These are phyloP conservation scores for Tolypeutes matacus DNA, from an alignment of 2,797 vertebrate genomes.

Conservation along the genomic window DNA sequence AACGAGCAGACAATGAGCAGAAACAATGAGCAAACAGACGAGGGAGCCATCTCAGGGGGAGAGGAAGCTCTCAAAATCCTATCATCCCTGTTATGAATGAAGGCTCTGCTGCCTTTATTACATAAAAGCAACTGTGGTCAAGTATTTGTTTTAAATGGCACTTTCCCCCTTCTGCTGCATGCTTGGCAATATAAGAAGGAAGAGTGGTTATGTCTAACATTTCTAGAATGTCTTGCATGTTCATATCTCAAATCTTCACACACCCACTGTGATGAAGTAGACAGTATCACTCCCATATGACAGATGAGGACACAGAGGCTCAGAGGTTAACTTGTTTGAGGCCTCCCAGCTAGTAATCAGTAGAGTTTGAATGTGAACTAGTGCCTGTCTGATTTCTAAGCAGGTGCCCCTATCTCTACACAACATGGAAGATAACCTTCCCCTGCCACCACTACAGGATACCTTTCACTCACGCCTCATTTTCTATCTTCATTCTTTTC, in stretches of 20 bases:
- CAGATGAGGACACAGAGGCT: background rate
- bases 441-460: accelerated
- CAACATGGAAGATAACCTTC: background rate
- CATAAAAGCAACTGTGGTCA: background rate
- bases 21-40: no score
- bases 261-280: background rate
- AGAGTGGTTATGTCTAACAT: background rate
- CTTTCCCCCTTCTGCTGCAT: background rate
- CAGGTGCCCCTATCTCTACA: background rate
- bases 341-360: background rate
- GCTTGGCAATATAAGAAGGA: background rate
- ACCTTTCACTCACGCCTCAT: background rate
- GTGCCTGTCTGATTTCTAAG: background rate
- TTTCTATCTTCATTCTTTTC: conserved; percentile 17
- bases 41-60: no score
- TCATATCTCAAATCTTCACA: background rate
- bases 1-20: no score
- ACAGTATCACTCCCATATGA: background rate
- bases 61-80: background rate
- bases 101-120: background rate
- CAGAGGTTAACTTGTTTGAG: background rate
- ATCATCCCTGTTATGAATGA: background rate
- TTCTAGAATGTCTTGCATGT: background rate
- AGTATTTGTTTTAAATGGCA: background rate
- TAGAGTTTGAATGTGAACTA: background rate